These are phyloP conservation scores for Diachasma alloeum DNA, from an alignment of 1,140 invertebrate genomes.

Conservation along the genomic window DNA sequence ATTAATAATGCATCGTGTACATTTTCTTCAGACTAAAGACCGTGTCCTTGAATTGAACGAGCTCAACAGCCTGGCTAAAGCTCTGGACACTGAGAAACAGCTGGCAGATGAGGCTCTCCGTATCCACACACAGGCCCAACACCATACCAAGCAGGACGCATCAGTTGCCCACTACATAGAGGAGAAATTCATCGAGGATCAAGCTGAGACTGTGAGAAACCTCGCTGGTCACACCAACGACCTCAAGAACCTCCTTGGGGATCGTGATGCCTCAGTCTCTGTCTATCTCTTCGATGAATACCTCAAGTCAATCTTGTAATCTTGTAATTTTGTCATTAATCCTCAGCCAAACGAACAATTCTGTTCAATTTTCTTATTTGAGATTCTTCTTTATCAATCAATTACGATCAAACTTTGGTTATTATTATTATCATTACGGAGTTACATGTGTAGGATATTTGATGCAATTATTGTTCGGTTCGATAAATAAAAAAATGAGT, in stretches of 20 bases:
- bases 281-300: constrained; percentile 83
- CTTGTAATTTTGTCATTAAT: constrained; percentile 37
- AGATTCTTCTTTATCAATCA: neutral
- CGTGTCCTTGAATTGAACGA: constrained; percentile 65
- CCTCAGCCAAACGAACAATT: neutral
- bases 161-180: constrained; percentile 75
- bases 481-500: neutral
- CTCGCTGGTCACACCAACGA: constrained; percentile 78
- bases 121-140: constrained; percentile 66
- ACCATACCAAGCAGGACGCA: constrained; percentile 51
- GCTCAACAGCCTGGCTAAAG: constrained; percentile 75
- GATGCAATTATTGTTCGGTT: neutral
- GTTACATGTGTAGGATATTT: neutral
- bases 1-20: neutral
- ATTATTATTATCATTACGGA: too few relatives aligned
- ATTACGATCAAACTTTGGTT: neutral
- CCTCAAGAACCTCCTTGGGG: constrained; percentile 71
- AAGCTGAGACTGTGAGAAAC: constrained; percentile 72
- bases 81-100: constrained; percentile 77
- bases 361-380: neutral
- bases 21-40: constrained; percentile 43
- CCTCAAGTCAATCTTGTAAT: constrained; percentile 67
- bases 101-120: constrained; percentile 73
- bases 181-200: constrained; percentile 76
- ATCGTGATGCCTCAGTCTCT: constrained; percentile 70